Evolutionary conservation across 2,888 invertebrate genomes (phyloP).

Genomic region (Pristionchus entomophagus): DNA sequence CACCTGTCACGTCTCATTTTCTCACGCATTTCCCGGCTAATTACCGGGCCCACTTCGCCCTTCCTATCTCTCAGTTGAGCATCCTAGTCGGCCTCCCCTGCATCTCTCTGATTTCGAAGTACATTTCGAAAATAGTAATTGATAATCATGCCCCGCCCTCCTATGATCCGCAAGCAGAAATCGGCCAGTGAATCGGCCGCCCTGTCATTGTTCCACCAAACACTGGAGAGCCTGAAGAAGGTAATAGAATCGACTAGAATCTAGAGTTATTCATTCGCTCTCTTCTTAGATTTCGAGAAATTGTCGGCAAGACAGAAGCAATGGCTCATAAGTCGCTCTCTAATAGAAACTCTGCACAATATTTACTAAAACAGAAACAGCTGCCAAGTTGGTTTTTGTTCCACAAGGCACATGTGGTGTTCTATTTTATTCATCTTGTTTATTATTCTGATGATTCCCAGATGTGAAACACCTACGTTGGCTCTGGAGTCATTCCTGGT

Average conservation of each 20-base stretch:
- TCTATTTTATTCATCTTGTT: too few species aligned
- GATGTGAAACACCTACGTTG: too few species aligned
- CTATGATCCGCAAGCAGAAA: neutral
- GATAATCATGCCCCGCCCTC: neutral
- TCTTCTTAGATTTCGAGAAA: neutral
- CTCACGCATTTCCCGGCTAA: neutral
- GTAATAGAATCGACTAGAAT: neutral
- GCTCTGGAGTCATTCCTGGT: too few species aligned
- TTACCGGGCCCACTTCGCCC: neutral
- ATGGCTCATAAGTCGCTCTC: too few species aligned
- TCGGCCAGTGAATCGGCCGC: conserved; percentile 12
- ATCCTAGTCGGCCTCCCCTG: neutral
- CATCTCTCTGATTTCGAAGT: neutral
- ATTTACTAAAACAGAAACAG: too few species aligned
- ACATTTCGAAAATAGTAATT: neutral
- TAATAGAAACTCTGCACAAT: too few species aligned
- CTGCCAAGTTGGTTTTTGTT: too few species aligned
- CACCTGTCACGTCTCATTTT: neutral
- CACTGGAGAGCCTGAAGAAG: conserved; percentile 19
- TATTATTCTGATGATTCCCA: too few species aligned
- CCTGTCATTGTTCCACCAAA: conserved; percentile 21
- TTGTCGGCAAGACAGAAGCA: neutral
- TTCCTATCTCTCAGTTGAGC: neutral
- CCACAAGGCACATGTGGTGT: too few species aligned
- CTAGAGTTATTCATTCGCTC: neutral